Base-by-base conservation (phyloP, 2,113 vertebrate species). In the Lophochroa leadbeateri region DNA sequence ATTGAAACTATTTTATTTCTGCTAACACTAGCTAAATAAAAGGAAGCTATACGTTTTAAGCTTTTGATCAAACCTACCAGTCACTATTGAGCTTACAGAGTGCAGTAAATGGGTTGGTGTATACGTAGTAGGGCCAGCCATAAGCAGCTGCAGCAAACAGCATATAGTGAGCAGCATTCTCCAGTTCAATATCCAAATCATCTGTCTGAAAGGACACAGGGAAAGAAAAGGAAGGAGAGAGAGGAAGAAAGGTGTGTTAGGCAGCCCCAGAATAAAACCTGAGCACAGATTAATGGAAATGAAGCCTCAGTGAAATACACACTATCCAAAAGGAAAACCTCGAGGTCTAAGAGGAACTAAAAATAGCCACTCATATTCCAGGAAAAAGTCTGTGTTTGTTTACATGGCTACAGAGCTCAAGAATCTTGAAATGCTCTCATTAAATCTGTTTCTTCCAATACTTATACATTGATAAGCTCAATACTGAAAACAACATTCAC, bases 61-160 rank as follows among this genome's bases (percentile, higher is more conserved):
- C 13, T 77, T 3, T 58, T 60, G 9, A 20, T 79, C 12, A 15
- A 52, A 98, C 99, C 90, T 98, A 99, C 99, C 99, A 99, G 97
- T 99, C 98, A 41, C 98, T 94, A 12, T 97, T 98, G 49, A 99
- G 98, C 79, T 98, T 99, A 98, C 99, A 99, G 33, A 98, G 96
- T 2, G 98, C 99, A 1, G 99, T 99, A 9, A 99, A 93, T 0
- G 98, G 99, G 96, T 99, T 99, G 60, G 98, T 98, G 94, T 99
- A 99, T 17, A 99, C 9, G 39, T 99, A 99, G 87, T 99, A 94
- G 0, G 99, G 99, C 99, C 99, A 99, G 16, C 99, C 99, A 1
- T 99, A 99, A 8, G 99, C 99, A 16, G 99, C 99, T 1, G 98
- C 98, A 23, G 99, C 99, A 95, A 99, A 99, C 78, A 97, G 98